These are phyloP conservation scores for Xestoiulus laeticollis DNA, from an alignment of 2,888 invertebrate genomes.

Conservation along the genomic window DNA sequence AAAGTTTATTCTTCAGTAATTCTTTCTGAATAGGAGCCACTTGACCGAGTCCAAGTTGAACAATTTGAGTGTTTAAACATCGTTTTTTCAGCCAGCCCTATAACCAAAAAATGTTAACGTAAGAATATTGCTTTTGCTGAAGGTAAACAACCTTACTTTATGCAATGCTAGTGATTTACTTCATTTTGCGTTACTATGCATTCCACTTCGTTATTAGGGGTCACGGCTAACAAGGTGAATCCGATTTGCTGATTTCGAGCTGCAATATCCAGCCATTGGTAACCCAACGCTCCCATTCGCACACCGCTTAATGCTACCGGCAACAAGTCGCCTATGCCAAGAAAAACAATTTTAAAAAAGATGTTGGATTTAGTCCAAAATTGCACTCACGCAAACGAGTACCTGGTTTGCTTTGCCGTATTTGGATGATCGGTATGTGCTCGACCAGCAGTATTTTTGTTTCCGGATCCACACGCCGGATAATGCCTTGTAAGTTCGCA, in stretches of 20 bases:
- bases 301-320: slow-evolving; percentile 46
- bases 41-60: slow-evolving; percentile 50
- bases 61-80: slow-evolving; percentile 49
- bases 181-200: slow-evolving; percentile 39
- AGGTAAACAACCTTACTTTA: background rate
- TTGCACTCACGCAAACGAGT: background rate
- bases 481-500: slow-evolving; percentile 42
- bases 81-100: slow-evolving; percentile 50
- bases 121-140: background rate
- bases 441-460: slow-evolving; percentile 49
- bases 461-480: slow-evolving; percentile 46
- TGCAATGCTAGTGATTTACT: background rate
- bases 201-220: slow-evolving; percentile 46
- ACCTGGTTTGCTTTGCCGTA: slow-evolving; percentile 20
- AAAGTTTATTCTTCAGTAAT: slow-evolving; percentile 38
- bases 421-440: slow-evolving; percentile 48
- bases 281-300: slow-evolving; percentile 15
- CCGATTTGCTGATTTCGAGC: slow-evolving; percentile 7
- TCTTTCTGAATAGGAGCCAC: slow-evolving; percentile 39
- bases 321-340: slow-evolving; percentile 35
- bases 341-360: background rate
- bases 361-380: background rate
- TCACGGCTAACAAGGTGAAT: slow-evolving; percentile 48
- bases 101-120: background rate
- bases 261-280: slow-evolving; percentile 50